Conservation (phyloP, 2,888 invertebrate genomes). For the Gymnosoma rotundatum region DNA sequence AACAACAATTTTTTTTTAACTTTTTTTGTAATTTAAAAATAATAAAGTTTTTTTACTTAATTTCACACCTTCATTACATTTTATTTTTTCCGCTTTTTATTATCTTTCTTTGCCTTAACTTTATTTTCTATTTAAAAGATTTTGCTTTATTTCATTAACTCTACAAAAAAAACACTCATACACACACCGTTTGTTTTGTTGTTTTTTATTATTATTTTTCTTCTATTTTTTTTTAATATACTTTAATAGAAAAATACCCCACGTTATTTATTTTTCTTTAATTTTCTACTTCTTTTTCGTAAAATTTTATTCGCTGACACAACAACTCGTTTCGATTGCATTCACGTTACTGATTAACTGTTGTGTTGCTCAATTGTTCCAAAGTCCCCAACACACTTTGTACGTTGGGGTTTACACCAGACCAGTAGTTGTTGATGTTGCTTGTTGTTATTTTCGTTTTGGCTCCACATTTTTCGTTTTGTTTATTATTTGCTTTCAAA, state of each 20-base stretch:
- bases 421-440: slow-evolving; percentile 54
- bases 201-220: slow-evolving; percentile 58
- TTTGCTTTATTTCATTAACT: slow-evolving; percentile 55
- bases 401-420: slow-evolving; percentile 60
- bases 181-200: slow-evolving; percentile 63
- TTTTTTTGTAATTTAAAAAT: background rate
- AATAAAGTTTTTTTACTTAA: slow-evolving; percentile 14
- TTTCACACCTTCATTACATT: slow-evolving; percentile 35
- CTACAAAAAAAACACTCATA: slow-evolving; percentile 35
- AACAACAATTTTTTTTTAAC: background rate
- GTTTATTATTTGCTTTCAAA: slow-evolving; percentile 63
- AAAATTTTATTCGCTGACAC: slow-evolving; percentile 73
- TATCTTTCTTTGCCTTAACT: slow-evolving; percentile 30
- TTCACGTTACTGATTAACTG: slow-evolving; percentile 77
- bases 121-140: slow-evolving; percentile 47
- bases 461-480: slow-evolving; percentile 63
- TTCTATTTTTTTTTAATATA: slow-evolving; percentile 56
- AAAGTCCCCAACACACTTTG: slow-evolving; percentile 69
- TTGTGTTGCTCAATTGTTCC: slow-evolving; percentile 66
- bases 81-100: slow-evolving; percentile 17
- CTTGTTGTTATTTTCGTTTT: slow-evolving; percentile 55
- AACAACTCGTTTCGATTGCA: slow-evolving; percentile 78
- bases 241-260: slow-evolving; percentile 50
- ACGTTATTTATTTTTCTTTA: slow-evolving; percentile 57
- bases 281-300: slow-evolving; percentile 18